These are phyloP conservation scores for Diloba caeruleocephala DNA, from an alignment of 2,888 invertebrate species.

Conservation along the genomic window DNA sequence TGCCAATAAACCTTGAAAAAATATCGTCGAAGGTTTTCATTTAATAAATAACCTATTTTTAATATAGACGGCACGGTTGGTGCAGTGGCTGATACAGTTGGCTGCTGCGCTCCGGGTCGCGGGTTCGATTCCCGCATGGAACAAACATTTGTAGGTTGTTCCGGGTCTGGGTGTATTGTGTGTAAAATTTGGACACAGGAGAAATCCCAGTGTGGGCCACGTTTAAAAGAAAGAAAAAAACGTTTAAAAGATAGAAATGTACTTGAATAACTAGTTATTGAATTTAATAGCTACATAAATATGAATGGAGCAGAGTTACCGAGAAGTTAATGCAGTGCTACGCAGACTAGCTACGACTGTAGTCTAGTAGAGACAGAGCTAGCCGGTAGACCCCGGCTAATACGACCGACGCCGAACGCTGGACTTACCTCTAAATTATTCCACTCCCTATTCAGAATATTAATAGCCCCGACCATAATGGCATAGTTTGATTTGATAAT, in stretches of 20 bases:
- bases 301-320: conserved; percentile 28
- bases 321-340: conserved; percentile 32
- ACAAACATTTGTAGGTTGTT: too few relatives aligned
- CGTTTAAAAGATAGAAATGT: conserved; percentile 14
- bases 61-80: too few relatives aligned
- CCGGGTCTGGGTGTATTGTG: too few relatives aligned
- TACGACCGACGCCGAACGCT: conserved; percentile 32
- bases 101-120: too few relatives aligned
- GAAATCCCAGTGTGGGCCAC: too few relatives aligned
- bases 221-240: too few relatives aligned
- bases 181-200: too few relatives aligned
- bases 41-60: too few relatives aligned
- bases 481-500: conserved; percentile 69
- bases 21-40: too few relatives aligned
- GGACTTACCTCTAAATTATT: conserved; percentile 72
- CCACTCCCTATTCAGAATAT: conserved; percentile 70
- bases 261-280: conserved; percentile 16
- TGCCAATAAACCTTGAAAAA: too few relatives aligned
- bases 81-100: too few relatives aligned
- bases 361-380: conserved; percentile 25
- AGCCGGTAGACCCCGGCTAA: conserved; percentile 34
- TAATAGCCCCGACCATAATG: conserved; percentile 66
- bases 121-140: too few relatives aligned
- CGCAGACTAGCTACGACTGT: conserved; percentile 9
- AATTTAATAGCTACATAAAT: conserved; percentile 33